A percentile compares a stretch with the other conserved stretches of the same genome.
These are phyloP conservation scores for Lysandra bellargus DNA, from an alignment of 2,888 invertebrate species.

Conservation along the genomic window DNA sequence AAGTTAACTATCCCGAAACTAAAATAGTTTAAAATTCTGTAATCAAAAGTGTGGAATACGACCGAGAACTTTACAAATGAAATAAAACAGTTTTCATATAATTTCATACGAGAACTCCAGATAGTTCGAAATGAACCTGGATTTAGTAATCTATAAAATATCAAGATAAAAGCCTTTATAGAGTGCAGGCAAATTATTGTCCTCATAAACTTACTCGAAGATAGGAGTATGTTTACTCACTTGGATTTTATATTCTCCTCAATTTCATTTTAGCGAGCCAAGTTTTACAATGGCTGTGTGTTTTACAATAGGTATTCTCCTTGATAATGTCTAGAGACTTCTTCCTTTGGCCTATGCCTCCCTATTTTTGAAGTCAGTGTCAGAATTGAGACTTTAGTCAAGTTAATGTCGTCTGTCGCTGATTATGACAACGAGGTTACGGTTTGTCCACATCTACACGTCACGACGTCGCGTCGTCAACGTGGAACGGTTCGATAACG, in stretches of 20 bases:
- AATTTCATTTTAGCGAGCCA: slow-evolving; percentile 10
- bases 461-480: too few relatives aligned
- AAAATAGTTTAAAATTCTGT: too few relatives aligned
- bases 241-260: slow-evolving; percentile 20
- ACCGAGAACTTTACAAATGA: background rate
- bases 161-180: slow-evolving; percentile 37
- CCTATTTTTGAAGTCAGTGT: too few relatives aligned
- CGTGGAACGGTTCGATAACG: too few relatives aligned
- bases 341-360: background rate
- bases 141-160: slow-evolving; percentile 24
- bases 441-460: too few relatives aligned
- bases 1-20: too few relatives aligned
- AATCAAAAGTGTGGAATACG: background rate
- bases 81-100: background rate
- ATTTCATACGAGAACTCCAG: background rate
- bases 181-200: slow-evolving; percentile 39
- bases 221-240: slow-evolving; percentile 43
- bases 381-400: too few relatives aligned
- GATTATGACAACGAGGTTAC: too few relatives aligned
- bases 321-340: background rate
- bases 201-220: slow-evolving; percentile 42
- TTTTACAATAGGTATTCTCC: background rate
- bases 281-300: background rate
- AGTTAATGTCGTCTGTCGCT: too few relatives aligned
- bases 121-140: background rate